Base-by-base conservation (phyloP, 2,113 vertebrate genomes). In the Nibea coibor region DNA sequence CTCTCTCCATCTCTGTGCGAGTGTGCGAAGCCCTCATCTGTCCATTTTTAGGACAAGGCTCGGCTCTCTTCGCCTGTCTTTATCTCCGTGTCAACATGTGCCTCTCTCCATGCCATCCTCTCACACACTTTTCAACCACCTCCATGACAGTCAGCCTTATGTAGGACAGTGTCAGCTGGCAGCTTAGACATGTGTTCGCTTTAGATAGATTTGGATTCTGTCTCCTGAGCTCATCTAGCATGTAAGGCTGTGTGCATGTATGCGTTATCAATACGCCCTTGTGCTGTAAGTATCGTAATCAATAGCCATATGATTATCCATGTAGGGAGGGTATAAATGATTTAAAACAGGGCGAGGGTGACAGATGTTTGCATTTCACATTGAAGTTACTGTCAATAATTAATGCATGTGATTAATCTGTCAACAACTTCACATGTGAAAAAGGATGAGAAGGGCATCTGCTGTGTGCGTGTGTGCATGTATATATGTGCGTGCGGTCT, bases 301-400 rank as follows among this genome's bases (percentile, higher is more conserved):
- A 95, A 98, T 98, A 97, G 94, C 94, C 95, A 97, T 97, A 96
- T 97, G 97, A 98, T 98, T 98, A 97, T 95, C 95, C 92, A 93
- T 95, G 92, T 96, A 95, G 94, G 92, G 96, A 95, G 95, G 95
- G 95, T 96, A 96, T 97, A 96, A 96, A 98, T 98, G 97, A 99
- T 99, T 99, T 97, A 97, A 97, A 97, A 96, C 96, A 94, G 95
- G 95, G 95, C 90, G 89, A 93, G 80, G 90, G 87, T 93, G 93
- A 92, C 90, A 95, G 96, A 96, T 97, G 97, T 97, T 97, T 96
- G 96, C 96, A 95, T 97, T 93, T 95, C 95, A 96, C 97, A 98
- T 98, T 97, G 97, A 98, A 97, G 97, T 97, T 96, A 96, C 95
- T 97, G 97, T 98, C 98, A 97, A 98, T 99, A 99, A 99, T 98